phyloP scores from a whole-genome alignment of 1,140 invertebrate genomes.

The Thrips palmi region DNA sequence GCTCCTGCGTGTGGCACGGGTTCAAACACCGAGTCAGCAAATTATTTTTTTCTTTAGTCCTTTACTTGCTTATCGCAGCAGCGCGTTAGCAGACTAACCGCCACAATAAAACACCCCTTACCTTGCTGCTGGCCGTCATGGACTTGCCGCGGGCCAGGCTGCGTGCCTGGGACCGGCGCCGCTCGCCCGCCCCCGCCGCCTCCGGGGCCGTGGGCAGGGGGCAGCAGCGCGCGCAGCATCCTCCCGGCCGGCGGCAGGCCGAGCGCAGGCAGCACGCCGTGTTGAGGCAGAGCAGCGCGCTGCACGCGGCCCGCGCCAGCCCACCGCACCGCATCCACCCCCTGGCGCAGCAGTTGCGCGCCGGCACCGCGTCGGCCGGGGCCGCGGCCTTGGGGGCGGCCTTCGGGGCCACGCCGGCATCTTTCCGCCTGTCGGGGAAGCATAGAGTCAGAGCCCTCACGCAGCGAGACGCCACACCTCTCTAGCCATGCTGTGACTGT shows the following conservation, averaged over 20 bases:
- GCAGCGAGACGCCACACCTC: too few relatives aligned
- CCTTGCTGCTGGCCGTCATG: not conserved
- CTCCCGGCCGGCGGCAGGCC: not conserved
- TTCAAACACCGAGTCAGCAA: too few relatives aligned
- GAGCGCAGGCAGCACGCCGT: constrained; percentile 9
- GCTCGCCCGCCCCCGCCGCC: not conserved
- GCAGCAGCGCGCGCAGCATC: constrained; percentile 1
- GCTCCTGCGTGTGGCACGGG: constrained; percentile 33
- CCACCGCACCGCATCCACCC: not conserved
- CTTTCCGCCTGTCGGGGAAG: too few relatives aligned
- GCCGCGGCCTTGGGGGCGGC: too few relatives aligned
- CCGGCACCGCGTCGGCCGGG: too few relatives aligned
- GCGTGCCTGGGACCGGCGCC: not conserved
- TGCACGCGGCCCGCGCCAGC: constrained; percentile 8
- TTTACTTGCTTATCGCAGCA: not conserved
- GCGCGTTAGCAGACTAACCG: not conserved
- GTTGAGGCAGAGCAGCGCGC: constrained; percentile 12
- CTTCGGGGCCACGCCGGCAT: too few relatives aligned
- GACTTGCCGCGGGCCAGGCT: constrained; percentile 1
- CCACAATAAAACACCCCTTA: not conserved
- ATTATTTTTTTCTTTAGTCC: not conserved
- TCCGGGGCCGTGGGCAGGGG: not conserved
- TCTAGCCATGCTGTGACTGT: too few relatives aligned
- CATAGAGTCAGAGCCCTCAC: too few relatives aligned
- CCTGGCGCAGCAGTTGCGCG: too few relatives aligned